Percentiles rank a stretch among this genome's conserved stretches.
phyloP scores from a whole-genome alignment of 2,797 vertebrate genomes.

The Threskiornis aethiopicus region DNA sequence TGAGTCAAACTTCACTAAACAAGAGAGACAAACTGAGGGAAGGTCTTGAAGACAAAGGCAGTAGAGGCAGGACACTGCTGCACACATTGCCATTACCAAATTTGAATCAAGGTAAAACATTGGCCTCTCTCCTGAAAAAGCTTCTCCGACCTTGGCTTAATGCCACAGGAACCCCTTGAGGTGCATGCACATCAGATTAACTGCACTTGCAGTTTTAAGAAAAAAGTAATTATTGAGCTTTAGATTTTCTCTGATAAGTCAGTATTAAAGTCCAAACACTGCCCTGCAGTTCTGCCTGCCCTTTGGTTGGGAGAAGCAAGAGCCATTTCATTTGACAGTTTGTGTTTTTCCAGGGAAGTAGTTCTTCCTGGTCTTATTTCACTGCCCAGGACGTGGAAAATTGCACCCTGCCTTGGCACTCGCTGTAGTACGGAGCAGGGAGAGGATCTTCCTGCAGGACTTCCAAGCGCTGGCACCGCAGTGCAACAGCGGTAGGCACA shows the following conservation, averaged over 20 bases:
- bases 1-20: not conserved
- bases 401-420: not conserved
- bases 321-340: not conserved
- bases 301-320: not conserved
- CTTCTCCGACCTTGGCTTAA: not conserved
- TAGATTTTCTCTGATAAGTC: not conserved
- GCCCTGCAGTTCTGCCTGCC: not conserved
- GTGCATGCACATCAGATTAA: not conserved
- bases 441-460: not conserved
- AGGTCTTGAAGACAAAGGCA: not conserved
- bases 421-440: too few relatives aligned
- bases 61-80: not conserved
- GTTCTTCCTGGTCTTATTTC: not conserved
- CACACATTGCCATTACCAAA: not conserved
- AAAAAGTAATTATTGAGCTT: not conserved
- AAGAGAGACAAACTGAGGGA: not conserved
- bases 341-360: not conserved
- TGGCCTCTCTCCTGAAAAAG: not conserved
- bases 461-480: fast-evolving
- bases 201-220: not conserved
- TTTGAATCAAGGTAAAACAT: not conserved
- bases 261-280: not conserved
- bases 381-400: not conserved
- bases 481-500: not conserved
- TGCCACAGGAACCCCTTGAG: not conserved